Evolutionary conservation across 2,797 vertebrate species (phyloP), one percentile per base, ranked within the genome.

Genomic region (Peromyscus eremicus): DNA sequence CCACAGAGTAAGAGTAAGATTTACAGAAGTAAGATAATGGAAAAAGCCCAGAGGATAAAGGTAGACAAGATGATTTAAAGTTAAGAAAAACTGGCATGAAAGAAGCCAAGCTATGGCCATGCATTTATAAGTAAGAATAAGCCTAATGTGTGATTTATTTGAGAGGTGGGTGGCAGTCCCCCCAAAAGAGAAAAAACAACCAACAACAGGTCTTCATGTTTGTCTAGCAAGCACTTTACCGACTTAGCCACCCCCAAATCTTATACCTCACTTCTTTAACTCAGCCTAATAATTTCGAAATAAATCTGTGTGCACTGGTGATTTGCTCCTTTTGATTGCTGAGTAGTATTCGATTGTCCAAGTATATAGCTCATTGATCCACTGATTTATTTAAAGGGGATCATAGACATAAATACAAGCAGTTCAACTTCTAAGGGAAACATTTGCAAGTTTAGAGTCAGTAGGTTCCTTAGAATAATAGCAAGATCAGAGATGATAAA

Each of bases 401-500:
- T 34, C 9, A 8, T 32, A 92, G n/a, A 13, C 13, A 34, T 76
- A 9, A 34, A 21, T 40, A 27, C 43, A 5, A n/a, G 17, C 57
- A 27, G 16, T 19, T 43, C 87, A 64, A 73, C 13, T 77, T 37
- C 4, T 13, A 23, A n/a, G 66, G 68, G 27, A 77, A 85, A 82
- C 52, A 0, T 32, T 73, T 82, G 23, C 37, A 46, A 86, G 12
- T 13, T 91, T 73, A 10, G 25, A 0, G 0, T 43, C 40, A n/a
- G 11, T 14, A 85, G 49, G 16, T 94, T 96, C 68, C 46, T 81
- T 80, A 77, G 21, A 77, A 85, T 76, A 77, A 85, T 76, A 71
- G 6, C 12, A 85, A 88, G 23, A 46, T 8, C 80, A 94, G 19
- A 76, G 6, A 49, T 14, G 6, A 68, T 16, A 87, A 57, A 80